phyloP scores from a whole-genome alignment of 2,888 invertebrate genomes.

The Tetramorium bicarinatum region DNA sequence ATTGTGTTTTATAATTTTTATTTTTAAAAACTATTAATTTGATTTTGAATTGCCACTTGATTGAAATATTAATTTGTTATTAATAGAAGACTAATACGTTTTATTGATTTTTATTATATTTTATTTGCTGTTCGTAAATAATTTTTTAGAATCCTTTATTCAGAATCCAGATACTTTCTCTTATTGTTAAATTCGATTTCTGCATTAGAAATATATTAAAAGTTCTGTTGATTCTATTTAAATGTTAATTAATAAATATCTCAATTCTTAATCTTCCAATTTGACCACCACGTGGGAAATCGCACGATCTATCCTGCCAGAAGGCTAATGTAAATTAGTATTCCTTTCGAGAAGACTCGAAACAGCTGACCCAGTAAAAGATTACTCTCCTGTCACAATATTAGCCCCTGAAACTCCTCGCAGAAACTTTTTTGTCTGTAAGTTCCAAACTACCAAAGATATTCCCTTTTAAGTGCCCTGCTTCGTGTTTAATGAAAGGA shows the following conservation, averaged over 20 bases:
- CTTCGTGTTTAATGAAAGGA: constrained; percentile 45
- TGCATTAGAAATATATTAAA: not conserved
- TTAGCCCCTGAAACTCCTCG: constrained; percentile 34
- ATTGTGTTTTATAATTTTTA: not conserved
- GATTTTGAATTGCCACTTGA: too few relatives aligned
- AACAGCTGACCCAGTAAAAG: constrained; percentile 47
- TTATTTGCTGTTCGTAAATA: not conserved
- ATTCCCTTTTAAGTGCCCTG: constrained; percentile 39
- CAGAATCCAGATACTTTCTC: not conserved
- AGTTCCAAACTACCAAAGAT: constrained; percentile 39
- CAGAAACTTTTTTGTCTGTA: constrained; percentile 29
- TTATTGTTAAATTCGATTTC: not conserved
- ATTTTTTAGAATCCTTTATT: not conserved
- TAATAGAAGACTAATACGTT: not conserved
- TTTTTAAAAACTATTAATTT: not conserved
- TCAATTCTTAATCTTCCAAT: not conserved
- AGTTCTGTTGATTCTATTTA: not conserved
- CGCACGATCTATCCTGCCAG: not conserved
- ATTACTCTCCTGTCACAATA: constrained; percentile 50
- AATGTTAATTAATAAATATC: constrained; percentile 27
- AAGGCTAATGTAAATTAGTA: constrained; percentile 46
- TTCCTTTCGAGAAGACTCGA: constrained; percentile 16
- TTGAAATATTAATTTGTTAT: not conserved
- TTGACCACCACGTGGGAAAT: constrained; percentile 12
- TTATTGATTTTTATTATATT: not conserved